A percentile compares a stretch with the other conserved stretches of the same genome.
Conservation (phyloP, 2,113 vertebrate species). For the Phylloscopus whistleri region DNA sequence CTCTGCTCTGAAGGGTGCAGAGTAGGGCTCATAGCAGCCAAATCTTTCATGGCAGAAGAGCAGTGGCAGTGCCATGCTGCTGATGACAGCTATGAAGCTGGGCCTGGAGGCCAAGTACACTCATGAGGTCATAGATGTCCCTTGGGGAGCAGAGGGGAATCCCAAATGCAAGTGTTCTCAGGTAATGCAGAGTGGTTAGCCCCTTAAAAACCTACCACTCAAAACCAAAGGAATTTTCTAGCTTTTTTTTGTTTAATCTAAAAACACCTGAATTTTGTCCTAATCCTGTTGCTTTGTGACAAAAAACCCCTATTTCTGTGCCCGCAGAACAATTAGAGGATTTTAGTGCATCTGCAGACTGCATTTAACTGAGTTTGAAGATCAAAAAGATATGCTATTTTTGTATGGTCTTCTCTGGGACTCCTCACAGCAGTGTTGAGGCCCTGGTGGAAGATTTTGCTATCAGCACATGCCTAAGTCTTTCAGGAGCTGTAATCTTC, state of each 20-base stretch:
- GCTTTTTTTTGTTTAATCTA: neutral
- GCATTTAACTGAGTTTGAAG: neutral
- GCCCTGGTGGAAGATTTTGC: neutral
- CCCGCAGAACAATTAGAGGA: neutral
- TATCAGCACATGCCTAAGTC: neutral
- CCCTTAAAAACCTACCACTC: neutral
- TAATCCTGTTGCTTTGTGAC: neutral
- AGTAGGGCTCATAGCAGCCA: neutral
- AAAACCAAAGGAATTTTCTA: neutral
- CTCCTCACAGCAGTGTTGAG: neutral
- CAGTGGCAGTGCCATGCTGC: accelerated
- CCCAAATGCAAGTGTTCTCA: neutral
- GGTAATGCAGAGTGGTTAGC: neutral
- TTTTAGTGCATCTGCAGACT: neutral
- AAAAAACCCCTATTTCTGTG: neutral
- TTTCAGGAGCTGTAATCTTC: neutral
- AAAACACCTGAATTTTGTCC: neutral
- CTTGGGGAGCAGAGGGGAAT: neutral
- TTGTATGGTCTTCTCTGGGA: neutral
- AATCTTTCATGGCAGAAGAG: neutral
- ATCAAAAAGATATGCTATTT: slow-evolving; percentile 50
- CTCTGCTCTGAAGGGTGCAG: neutral
- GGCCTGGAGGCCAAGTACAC: accelerated
- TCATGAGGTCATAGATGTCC: neutral
- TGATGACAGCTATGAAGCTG: neutral